Evolutionary conservation across 2,888 invertebrate genomes (phyloP), one percentile per base, ranked within the genome.

Genomic region (Apotomis turbidana): DNA sequence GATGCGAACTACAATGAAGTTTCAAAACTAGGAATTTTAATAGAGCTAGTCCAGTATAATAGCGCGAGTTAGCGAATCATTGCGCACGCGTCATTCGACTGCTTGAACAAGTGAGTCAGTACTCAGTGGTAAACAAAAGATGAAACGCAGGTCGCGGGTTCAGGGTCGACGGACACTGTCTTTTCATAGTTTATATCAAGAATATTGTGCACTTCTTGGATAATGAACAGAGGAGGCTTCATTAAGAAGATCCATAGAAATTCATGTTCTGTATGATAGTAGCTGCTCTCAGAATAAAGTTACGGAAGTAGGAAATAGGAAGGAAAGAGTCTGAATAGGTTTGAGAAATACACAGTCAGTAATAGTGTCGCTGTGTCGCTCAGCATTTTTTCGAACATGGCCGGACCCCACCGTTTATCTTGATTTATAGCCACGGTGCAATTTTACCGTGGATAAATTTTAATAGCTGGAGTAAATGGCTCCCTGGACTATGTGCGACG

Each of bases 121-220:
- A 72, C 61, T 74, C 66, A 72, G 67, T 54, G 13, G 54, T 73
- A 70, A 74, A 70, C 73, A 74, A 70, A 64, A 70, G 73, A 54
- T 58, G 51, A 61, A 60, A 61, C 69, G 27, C 63, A 76, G 81
- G 79, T 81, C 79, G 76, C 68, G 74, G 76, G 85, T 83, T 85
- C 85, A 85, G 81, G 85, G 83, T 73, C 76, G 38, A 41, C 64
- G 27, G 58, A 57, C 71, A 54, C 60, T 54, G 51, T 69, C 52
- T 54, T 59, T 36, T 64, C 59, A 66, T 66, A 49, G 9, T 49
- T 49, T 49, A 6, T 49, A 49, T 9, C 49, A 41, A 41, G 41
- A 41, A 41, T 27, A 27, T 27, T 27, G 27, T 27, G 27, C 27
- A 27, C 27, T 27, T 27, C 27, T 27, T 27, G 27, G 27, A 27